These are phyloP conservation scores for Arenaria interpres DNA, from an alignment of 2,113 vertebrate species.

Conservation along the genomic window DNA sequence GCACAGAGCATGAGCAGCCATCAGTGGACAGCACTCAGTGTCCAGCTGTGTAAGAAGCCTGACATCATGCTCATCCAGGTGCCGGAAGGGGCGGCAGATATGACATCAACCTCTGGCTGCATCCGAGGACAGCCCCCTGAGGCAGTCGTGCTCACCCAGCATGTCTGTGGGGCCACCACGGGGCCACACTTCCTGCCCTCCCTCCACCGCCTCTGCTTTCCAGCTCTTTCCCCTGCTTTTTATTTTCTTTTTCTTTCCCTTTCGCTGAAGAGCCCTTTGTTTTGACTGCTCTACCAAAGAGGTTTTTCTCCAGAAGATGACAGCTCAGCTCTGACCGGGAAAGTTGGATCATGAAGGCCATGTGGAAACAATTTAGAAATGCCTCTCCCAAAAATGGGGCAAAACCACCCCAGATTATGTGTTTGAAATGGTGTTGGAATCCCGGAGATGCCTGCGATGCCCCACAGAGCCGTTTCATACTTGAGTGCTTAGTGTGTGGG, in stretches of 20 bases:
- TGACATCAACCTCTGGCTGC: background rate
- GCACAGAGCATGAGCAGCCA: fast-evolving
- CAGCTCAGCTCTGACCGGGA: background rate
- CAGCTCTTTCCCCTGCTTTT: background rate
- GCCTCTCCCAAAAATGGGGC: background rate
- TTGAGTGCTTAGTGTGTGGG: background rate
- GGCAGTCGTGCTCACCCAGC: fast-evolving
- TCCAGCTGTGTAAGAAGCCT: background rate
- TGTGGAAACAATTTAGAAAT: background rate
- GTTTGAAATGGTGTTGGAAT: background rate
- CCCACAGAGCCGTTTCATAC: background rate
- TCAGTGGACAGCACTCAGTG: fast-evolving
- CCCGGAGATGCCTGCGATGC: background rate
- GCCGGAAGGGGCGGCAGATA: background rate
- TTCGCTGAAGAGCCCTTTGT: background rate
- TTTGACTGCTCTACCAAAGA: background rate
- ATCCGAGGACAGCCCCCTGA: background rate
- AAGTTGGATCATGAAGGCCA: background rate
- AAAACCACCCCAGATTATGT: background rate
- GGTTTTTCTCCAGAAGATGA: background rate
- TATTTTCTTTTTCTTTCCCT: background rate
- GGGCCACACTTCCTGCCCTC: fast-evolving
- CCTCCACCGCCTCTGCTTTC: background rate
- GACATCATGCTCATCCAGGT: fast-evolving
- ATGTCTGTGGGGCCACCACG: fast-evolving